Percentiles rank a stretch among this genome's conserved stretches.
Conservation (phyloP, 2,888 invertebrate genomes). For the Drosophila nr. perissopoda region DNA sequence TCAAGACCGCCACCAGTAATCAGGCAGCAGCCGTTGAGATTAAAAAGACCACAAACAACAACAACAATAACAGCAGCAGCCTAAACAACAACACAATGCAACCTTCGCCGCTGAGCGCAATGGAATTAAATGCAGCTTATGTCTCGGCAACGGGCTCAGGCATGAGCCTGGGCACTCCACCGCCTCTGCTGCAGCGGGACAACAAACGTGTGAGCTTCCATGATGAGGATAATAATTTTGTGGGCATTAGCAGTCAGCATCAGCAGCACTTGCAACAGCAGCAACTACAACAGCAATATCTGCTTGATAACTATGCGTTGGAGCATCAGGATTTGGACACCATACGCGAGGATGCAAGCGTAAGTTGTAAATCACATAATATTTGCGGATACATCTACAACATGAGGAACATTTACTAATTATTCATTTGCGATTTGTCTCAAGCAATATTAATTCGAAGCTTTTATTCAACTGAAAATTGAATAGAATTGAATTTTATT, state of each 20-base stretch:
- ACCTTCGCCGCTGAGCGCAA: slow-evolving; percentile 62
- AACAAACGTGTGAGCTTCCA: slow-evolving; percentile 91
- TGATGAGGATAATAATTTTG: slow-evolving; percentile 86
- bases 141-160: slow-evolving; percentile 63
- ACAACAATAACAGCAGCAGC: slow-evolving; percentile 64
- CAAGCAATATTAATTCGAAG: not conserved
- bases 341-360: slow-evolving; percentile 92
- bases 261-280: slow-evolving; percentile 27
- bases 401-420: not conserved
- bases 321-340: slow-evolving; percentile 83
- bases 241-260: slow-evolving; percentile 35
- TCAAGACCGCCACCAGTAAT: slow-evolving; percentile 80
- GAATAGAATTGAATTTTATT: not conserved
- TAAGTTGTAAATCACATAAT: slow-evolving; percentile 86
- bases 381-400: not conserved
- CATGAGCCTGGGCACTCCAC: slow-evolving; percentile 51
- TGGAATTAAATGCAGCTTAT: slow-evolving; percentile 74
- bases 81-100: slow-evolving; percentile 62
- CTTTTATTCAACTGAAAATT: not conserved
- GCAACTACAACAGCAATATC: slow-evolving; percentile 59
- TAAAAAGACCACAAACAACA: slow-evolving; percentile 67
- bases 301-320: slow-evolving; percentile 65
- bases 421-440: not conserved
- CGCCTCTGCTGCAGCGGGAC: slow-evolving; percentile 79
- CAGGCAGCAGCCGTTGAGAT: slow-evolving; percentile 70